Evolutionary conservation across 2,113 vertebrate genomes (phyloP), one percentile per base, ranked within the genome.

Genomic region (Calyptommatus sinebrachiatus): DNA sequence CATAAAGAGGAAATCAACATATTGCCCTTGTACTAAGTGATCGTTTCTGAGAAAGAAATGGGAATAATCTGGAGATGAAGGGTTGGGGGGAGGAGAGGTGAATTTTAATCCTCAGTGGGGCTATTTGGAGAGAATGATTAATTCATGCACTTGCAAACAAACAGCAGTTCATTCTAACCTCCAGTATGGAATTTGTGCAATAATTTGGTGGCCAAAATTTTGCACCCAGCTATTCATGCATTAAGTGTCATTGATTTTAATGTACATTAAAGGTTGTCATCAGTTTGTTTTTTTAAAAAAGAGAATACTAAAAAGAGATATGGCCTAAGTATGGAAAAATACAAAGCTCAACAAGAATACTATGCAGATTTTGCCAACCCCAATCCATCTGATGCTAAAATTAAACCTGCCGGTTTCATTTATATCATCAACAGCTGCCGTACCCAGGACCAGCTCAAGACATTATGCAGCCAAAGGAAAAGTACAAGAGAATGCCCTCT

Each of bases 1-100:
- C 74, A 24, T 86, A 78, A 88, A 77, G 72, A 10, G 69, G n/a
- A 89, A 88, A 87, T 87, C 82, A 90, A 86, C 89, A 90, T 89
- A 91, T 77, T 91, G 84, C 73, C 87, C 72, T 71, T 85, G 81
- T 83, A 86, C 79, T 86, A 88, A 91, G 85, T 81, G 73, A 90
- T 85, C n/a, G 62, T 84, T 92, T 88, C 71, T 87, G 71, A 88
- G 76, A 90, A 80, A 89, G 89, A 92, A 82, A 79, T 45, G 71
- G 84, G 81, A 89, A 85, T 88, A 90, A 88, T 88, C 84, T 86
- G 89, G 65, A 50, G 86, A 87, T 78, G 82, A 89, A 82, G 53
- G 18, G 80, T 79, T 73, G 87, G 26, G 79, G 62, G 48, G 84
- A 16, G 41, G 29, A 60, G 77, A 31, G 70, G 10, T 46, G 69